phyloP scores from a whole-genome alignment of 2,113 vertebrate genomes.

The Cyanistes caeruleus region DNA sequence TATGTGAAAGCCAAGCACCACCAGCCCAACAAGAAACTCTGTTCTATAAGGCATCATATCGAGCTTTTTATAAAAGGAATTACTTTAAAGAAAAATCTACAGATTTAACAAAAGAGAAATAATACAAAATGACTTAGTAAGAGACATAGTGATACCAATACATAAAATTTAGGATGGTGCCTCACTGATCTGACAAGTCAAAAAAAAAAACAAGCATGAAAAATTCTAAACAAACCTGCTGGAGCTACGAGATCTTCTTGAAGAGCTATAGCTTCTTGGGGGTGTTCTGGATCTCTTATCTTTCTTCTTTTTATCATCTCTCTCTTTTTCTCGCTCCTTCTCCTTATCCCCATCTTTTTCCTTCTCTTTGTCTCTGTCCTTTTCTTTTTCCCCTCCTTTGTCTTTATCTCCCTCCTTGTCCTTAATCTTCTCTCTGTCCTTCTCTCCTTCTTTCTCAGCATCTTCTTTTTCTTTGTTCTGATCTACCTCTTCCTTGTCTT shows the following conservation, averaged over 20 bases:
- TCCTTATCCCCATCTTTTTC: constrained; percentile 60
- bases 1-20: not conserved
- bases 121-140: not conserved
- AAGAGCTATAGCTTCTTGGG: constrained; percentile 79
- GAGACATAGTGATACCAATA: not conserved
- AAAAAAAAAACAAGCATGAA: constrained; percentile 19
- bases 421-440: constrained; percentile 44
- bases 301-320: constrained; percentile 80
- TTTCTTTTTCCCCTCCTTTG: constrained; percentile 36
- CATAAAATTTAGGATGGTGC: not conserved
- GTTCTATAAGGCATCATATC: not conserved
- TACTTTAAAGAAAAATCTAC: not conserved
- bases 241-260: constrained; percentile 80
- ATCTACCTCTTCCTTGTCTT: constrained; percentile 45
- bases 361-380: constrained; percentile 56
- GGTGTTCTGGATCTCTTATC: constrained; percentile 83
- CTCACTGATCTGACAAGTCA: not conserved
- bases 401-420: constrained; percentile 62
- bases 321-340: constrained; percentile 72
- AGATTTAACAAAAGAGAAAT: not conserved
- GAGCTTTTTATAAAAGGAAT: not conserved
- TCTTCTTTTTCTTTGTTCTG: constrained; percentile 60
- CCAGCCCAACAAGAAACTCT: not conserved
- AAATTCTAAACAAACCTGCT: constrained; percentile 80
- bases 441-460: constrained; percentile 46